A percentile compares a stretch with the other conserved stretches of the same genome.
phyloP scores from a whole-genome alignment of 2,113 vertebrate species.

The Rhinogobius similis region DNA sequence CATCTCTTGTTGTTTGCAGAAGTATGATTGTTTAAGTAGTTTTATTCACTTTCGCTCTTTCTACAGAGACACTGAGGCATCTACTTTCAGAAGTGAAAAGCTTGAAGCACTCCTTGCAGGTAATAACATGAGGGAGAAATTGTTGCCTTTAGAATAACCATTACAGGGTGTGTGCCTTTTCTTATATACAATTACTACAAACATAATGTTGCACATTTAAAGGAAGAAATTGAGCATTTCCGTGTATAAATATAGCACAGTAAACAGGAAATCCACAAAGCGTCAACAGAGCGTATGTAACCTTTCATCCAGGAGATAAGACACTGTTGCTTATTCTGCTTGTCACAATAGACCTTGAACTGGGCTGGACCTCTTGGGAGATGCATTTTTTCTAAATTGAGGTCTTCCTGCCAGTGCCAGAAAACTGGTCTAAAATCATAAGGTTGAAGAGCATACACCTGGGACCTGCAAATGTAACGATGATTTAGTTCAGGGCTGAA shows the following conservation, averaged over 20 bases:
- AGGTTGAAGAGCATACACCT: background rate
- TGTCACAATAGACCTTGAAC: constrained; percentile 25
- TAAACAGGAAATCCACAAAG: constrained; percentile 59
- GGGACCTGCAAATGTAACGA: background rate
- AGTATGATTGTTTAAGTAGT: too few relatives aligned
- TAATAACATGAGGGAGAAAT: constrained; percentile 25
- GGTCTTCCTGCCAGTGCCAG: constrained; percentile 62
- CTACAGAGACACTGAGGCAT: constrained; percentile 67
- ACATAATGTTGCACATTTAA: background rate
- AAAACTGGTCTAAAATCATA: background rate
- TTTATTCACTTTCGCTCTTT: constrained; percentile 9
- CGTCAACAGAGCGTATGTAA: constrained; percentile 20
- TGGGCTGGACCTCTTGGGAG: constrained; percentile 41
- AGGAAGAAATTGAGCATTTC: background rate
- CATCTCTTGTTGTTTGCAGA: too few relatives aligned
- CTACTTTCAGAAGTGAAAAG: constrained; percentile 71
- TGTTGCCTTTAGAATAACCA: background rate
- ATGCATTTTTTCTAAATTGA: constrained; percentile 50
- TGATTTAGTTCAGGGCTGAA: background rate
- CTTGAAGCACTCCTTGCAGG: constrained; percentile 72
- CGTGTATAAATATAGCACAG: constrained; percentile 14
- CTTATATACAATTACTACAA: background rate
- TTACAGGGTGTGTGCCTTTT: constrained; percentile 3
- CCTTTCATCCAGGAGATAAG: constrained; percentile 44
- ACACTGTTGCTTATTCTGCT: constrained; percentile 17